A percentile compares a stretch with the other conserved stretches of the same genome.
These are phyloP conservation scores for Ethmia dodecea DNA, from an alignment of 2,888 invertebrate genomes.

Conservation along the genomic window DNA sequence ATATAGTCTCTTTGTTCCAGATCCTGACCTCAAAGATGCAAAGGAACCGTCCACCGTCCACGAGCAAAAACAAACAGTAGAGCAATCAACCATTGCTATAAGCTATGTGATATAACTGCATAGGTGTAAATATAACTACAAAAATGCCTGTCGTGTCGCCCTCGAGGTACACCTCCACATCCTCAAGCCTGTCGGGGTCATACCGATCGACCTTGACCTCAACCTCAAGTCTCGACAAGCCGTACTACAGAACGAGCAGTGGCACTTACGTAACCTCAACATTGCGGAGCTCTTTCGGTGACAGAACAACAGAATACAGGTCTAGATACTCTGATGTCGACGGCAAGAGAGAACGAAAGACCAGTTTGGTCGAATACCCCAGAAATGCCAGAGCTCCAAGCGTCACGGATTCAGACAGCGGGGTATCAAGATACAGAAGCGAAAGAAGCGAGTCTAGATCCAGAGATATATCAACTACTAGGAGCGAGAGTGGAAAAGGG, in stretches of 20 bases:
- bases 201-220: constrained; percentile 63
- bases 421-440: constrained; percentile 51
- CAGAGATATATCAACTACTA: constrained; percentile 70
- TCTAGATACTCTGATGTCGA: constrained; percentile 58
- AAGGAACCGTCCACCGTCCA: constrained; percentile 54
- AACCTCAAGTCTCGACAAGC: constrained; percentile 71
- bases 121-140: constrained; percentile 12
- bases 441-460: constrained; percentile 74
- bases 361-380: constrained; percentile 54
- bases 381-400: constrained; percentile 60
- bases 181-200: constrained; percentile 68
- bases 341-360: constrained; percentile 59
- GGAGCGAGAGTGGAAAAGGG: constrained; percentile 73
- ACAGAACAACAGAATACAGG: constrained; percentile 56
- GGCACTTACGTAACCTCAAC: constrained; percentile 61
- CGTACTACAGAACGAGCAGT: constrained; percentile 66
- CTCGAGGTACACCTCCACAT: constrained; percentile 61
- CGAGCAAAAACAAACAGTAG: constrained; percentile 35
- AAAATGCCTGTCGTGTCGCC: constrained; percentile 79
- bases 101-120: constrained; percentile 19
- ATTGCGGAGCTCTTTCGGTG: constrained; percentile 43
- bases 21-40: constrained; percentile 41
- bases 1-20: constrained; percentile 13
- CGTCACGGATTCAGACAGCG: constrained; percentile 66
- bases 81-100: constrained; percentile 15